Percentiles rank a stretch among this genome's conserved stretches.
Conservation (phyloP, 30 jellyfish, hydroid and myxozoan genomes). For the Calvadosia cruxmelitensis region DNA sequence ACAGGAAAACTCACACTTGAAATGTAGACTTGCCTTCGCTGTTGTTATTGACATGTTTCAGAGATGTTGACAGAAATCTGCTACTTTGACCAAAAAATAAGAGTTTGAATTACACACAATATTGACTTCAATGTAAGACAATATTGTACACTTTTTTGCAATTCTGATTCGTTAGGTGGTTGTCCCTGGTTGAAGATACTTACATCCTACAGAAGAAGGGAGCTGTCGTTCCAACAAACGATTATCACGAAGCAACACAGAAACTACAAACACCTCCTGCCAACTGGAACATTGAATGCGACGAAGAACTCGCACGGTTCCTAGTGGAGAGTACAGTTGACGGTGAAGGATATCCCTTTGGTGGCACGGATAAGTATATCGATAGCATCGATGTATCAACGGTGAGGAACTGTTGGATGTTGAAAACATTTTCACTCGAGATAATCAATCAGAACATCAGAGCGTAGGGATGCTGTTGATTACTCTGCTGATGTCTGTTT, state of each 20-base stretch:
- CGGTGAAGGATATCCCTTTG: slow-evolving; percentile 28
- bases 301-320: slow-evolving; percentile 74
- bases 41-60: no score
- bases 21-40: no score
- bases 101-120: no score
- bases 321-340: slow-evolving; percentile 38
- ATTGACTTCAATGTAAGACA: background rate
- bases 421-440: no score
- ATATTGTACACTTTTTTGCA: background rate
- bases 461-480: no score
- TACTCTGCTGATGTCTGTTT: background rate
- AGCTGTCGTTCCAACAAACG: slow-evolving; percentile 49
- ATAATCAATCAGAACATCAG: no score
- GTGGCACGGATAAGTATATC: slow-evolving; percentile 51
- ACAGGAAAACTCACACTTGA: no score
- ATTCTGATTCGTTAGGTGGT: slow-evolving; percentile 48
- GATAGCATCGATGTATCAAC: slow-evolving; percentile 63
- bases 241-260: slow-evolving; percentile 31
- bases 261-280: slow-evolving; percentile 56
- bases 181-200: slow-evolving; percentile 57
- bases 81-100: no score
- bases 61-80: no score
- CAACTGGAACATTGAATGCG: slow-evolving; percentile 68
- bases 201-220: slow-evolving; percentile 52
- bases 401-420: slow-evolving; percentile 31